Evolutionary conservation across 2,888 invertebrate species (phyloP), one percentile per base, ranked within the genome.

Genomic region (Sminthurides aquaticus): DNA sequence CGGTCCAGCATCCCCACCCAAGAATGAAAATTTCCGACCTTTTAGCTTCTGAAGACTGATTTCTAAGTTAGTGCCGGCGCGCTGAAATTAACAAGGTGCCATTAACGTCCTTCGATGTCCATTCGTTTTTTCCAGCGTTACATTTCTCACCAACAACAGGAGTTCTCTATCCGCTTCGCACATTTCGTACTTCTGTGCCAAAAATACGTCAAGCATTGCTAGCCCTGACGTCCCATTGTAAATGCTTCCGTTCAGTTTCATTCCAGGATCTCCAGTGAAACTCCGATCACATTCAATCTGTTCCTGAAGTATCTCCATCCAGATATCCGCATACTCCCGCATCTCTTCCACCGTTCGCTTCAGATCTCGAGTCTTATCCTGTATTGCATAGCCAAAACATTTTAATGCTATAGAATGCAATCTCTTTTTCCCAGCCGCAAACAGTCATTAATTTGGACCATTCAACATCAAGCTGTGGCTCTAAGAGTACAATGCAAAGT

Each of bases 1-100:
- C 3, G 86, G 85, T 3, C 89, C 89, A 15, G 85, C 81, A 77
- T 84, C 85, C 11, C 88, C 88, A 78, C 84, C 85, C 29, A 88
- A 77, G 77, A 87, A 88, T 60, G 89, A 86, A 56, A 86, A 81
- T 70, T 84, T 77, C 26, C 75, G 75, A 5, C 78, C 77, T 60
- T 80, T 83, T 24, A 84, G 18, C 15, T 60, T 52, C 26, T 43
- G 29, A 15, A 64, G 49, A 25, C 58, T 28, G 27, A 25, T 22
- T 29, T 65, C 63, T 11, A 69, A 28, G 25, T 49, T 29, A 22
- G 5, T 2, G 1, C 43, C 49, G 11, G 62, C 57, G 3, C 62
- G 22, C 62, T 62, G 49, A 34, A 34, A 34, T 11, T n/a, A n/a
- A n/a, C 28, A 54, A 52, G 11, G 29, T 60, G 27, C 22, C 2